Conservation (phyloP, 2,888 invertebrate genomes). For the Trichopoda pennipes region DNA sequence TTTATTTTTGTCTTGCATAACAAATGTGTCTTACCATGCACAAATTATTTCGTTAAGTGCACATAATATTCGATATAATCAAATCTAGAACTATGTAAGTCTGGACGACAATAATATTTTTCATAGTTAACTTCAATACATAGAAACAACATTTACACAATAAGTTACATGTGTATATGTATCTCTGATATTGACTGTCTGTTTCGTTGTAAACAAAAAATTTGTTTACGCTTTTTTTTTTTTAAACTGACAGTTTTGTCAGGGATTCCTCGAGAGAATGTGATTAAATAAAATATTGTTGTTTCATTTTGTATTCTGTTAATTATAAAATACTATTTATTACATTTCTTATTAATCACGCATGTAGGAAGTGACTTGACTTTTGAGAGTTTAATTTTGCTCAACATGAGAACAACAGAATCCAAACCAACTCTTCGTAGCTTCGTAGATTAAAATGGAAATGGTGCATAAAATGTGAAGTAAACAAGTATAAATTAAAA, state of each 20-base stretch:
- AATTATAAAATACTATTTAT: conserved; percentile 53
- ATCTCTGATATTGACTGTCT: conserved; percentile 40
- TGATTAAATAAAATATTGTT: conserved; percentile 25
- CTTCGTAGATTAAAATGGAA: conserved; percentile 56
- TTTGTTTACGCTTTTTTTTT: conserved; percentile 49
- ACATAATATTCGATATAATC: not conserved
- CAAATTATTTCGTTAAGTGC: not conserved
- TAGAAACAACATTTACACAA: too few species aligned
- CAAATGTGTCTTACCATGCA: too few species aligned
- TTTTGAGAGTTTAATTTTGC: conserved; percentile 44
- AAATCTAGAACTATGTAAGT: not conserved
- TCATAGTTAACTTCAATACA: too few species aligned
- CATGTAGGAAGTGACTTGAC: conserved; percentile 67
- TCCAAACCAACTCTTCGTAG: conserved; percentile 49
- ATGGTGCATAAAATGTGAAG: conserved; percentile 66
- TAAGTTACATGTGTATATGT: not conserved
- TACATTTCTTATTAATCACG: conserved; percentile 61
- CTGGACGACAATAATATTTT: not conserved
- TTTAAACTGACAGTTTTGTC: conserved; percentile 50
- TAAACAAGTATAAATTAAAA: conserved; percentile 66
- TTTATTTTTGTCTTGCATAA: too few species aligned
- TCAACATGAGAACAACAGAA: conserved; percentile 53
- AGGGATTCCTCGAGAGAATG: conserved; percentile 58
- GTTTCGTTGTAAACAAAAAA: conserved; percentile 37
- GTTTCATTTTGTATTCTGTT: conserved; percentile 21